Percentiles rank a stretch among this genome's conserved stretches.
Conservation (phyloP, 2,888 invertebrate genomes). For the Sepiola atlantica region DNA sequence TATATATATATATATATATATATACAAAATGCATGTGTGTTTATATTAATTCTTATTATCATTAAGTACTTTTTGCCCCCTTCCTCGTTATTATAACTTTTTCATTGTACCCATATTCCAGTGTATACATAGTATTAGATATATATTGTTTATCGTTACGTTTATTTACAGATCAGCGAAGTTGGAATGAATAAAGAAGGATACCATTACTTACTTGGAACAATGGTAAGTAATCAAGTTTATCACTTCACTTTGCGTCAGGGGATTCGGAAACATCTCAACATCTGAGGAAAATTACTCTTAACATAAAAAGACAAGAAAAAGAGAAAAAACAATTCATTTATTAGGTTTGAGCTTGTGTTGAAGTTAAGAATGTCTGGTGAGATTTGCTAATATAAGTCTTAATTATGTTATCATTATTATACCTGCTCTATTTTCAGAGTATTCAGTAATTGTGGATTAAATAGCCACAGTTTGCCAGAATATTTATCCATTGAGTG, state of each 20-base stretch:
- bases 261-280: too few relatives aligned
- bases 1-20: neutral
- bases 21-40: neutral
- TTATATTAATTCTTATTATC: neutral
- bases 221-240: slow-evolving; percentile 59
- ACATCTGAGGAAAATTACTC: too few relatives aligned
- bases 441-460: too few relatives aligned
- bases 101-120: neutral
- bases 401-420: too few relatives aligned
- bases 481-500: too few relatives aligned
- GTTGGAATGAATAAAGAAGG: slow-evolving; percentile 74
- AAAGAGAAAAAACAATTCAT: too few relatives aligned
- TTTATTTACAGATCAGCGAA: slow-evolving; percentile 67
- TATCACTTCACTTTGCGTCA: neutral
- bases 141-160: slow-evolving; percentile 43
- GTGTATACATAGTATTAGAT: neutral
- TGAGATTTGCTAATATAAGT: too few relatives aligned
- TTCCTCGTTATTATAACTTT: neutral
- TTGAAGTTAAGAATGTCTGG: too few relatives aligned
- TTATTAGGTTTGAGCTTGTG: too few relatives aligned
- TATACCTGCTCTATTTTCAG: too few relatives aligned
- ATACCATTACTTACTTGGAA: slow-evolving; percentile 72
- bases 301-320: too few relatives aligned
- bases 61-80: neutral
- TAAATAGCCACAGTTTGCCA: too few relatives aligned